Evolutionary conservation across 1,140 invertebrate genomes (phyloP), one percentile per base, ranked within the genome.

Genomic region (Drosophila kepulauana): DNA sequence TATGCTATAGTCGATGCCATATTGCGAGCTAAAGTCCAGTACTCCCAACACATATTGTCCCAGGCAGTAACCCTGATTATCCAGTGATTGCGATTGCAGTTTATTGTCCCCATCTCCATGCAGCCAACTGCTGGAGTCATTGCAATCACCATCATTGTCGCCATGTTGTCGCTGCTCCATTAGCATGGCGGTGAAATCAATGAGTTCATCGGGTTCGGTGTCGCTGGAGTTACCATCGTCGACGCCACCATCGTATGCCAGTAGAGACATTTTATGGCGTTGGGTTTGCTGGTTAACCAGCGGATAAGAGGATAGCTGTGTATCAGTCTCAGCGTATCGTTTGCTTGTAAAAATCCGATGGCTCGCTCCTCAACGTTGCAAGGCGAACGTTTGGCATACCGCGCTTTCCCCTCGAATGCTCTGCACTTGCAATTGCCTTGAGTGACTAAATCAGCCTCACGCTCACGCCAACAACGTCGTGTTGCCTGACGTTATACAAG

Each of bases 11-110:
- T 96, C 96, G 93, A 95, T 97, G 54, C 97, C 97, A 93, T 98
- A 98, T 92, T 98, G 97, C 2, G 97, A 98, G 92, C 96, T 97
- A 88, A 97, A 98, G 90, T 97, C 96, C 52, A 95, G 92, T 25
- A 98, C 96, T 85, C 94, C 93, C 25, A 94, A 91, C 0, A 95
- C 96, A 92, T 94, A 97, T 75, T 97, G 96, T 76, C 95, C 94
- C 4, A 95, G 20, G 16, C 70, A 81, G 63, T 91, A 92, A 16
- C 82, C 79, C 11, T 79, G 66, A 0, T 88, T 75, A 16, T 70
- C 38, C 3, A 71, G 66, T 5, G 51, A 11, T 7, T 65, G 20
- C 13, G 69, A 28, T 54, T 78, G 67, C 13, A 68, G 33, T 16
- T 78, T 75, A 6, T 7, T 43, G 7, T 38, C 8, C 30, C 13